Evolutionary conservation across 35 echinoderm and acorn worm genomes (phyloP), one percentile per base, ranked within the genome.

Genomic region (Nesometra sesokonis): DNA sequence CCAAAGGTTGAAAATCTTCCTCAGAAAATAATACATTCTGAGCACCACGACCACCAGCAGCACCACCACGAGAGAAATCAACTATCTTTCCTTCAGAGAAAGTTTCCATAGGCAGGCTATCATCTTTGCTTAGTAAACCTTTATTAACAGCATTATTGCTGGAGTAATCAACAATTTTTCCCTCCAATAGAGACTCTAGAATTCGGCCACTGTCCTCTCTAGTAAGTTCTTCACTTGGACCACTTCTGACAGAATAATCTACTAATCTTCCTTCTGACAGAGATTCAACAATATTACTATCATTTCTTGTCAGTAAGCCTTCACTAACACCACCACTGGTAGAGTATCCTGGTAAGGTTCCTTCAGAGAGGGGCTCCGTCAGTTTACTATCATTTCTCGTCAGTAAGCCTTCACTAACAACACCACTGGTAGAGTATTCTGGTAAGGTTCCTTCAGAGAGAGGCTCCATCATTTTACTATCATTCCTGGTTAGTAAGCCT

Each of bases 211-310:
- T 27, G 7, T 9, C 52, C 9, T n/a, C n/a, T n/a, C n/a, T n/a
- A n/a, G 90, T 85, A 31, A 91, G 36, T 32, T 82, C 85, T 35
- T 91, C 90, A 83, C 34, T 38, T 0, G 38, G 3, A 39, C 11
- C 81, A 23, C 32, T 31, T 11, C 35, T n/a, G 23, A 19, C 52
- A 67, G 52, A 67, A 27, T 67, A 2, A 67, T 67, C 52, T 1
- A 27, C 21, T 67, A 67, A 13, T 19, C 52, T 67, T 11, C 52
- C 23, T 27, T 67, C 52, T 67, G 52, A 67, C 52, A 67, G 52
- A 19, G 11, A 1, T 27, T 67, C 11, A 5, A 67, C 7, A 67
- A 13, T 11, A 2, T 1, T 11, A 17, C 52, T 67, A 27, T 19
- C 52, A 67, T 67, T 27, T 67, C 1, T 19, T 3, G 85, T 85